Base-by-base conservation (phyloP, 1,140 invertebrate species). In the Tetranychus cinnabarinus region DNA sequence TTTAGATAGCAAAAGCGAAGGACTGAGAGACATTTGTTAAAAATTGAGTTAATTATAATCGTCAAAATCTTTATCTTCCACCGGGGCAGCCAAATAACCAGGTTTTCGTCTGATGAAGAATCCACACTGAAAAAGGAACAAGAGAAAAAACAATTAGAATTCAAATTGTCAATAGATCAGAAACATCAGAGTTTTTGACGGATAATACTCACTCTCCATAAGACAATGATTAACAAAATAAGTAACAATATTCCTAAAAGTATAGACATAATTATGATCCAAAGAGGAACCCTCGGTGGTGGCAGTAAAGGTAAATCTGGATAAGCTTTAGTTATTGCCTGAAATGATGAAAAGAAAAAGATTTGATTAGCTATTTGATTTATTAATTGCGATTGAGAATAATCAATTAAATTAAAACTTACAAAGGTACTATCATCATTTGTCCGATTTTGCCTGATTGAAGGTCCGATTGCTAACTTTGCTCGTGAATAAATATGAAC, bases 261-360 rank as follows among this genome's bases (percentile, higher is more conserved):
- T 35, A 86, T 79, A 42, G 85, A 81, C 4, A 86, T 73, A 61
- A 88, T 81, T 56, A 88, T 87, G 54, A 89, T 81, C 82, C 86
- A 89, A 56, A 84, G 74, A 4, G 84, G 82, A 10, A 79, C 77
- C 65, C 82, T 81, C 5, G 39, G 5, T 35, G 78, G 77, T 60
- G 76, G 76, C 65, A 77, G 75, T 57, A 80, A 80, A 62, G 80
- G 72, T 50, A 83, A 71, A 70, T 85, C 82, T 33, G 86, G 85
- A 73, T 84, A 84, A 0, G 83, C 86, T 39, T 81, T 77, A 7
- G 85, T 90, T 70, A 82, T 79, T 52, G 83, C 83, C 56, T 52
- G 39, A 23, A 23, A 10, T 42, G 39, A 42, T 5, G 39, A 67
- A 10, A 59, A 48, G 13, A 58, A 46, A 58, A 1, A 69, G 68